Percentiles rank a stretch among this genome's conserved stretches.
These are phyloP conservation scores for Callimorpha dominula DNA, from an alignment of 2,888 invertebrate genomes.

Conservation along the genomic window DNA sequence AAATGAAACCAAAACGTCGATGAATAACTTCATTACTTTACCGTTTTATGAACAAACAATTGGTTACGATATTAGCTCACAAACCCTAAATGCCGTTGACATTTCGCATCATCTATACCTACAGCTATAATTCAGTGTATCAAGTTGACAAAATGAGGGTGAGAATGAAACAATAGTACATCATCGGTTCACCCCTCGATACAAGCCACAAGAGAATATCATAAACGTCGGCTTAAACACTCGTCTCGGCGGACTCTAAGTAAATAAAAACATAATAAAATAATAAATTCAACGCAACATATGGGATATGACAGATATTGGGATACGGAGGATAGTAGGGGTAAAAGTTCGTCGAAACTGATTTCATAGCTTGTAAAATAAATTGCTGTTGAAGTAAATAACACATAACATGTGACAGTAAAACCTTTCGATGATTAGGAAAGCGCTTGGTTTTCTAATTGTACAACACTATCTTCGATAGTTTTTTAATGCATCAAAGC, in stretches of 20 bases:
- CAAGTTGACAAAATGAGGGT: conserved; percentile 78
- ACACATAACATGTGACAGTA: background rate
- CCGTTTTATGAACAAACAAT: background rate
- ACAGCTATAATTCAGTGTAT: conserved; percentile 62
- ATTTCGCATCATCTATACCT: conserved; percentile 45
- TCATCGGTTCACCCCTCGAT: conserved; percentile 74
- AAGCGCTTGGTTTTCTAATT: background rate
- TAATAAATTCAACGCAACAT: conserved; percentile 84
- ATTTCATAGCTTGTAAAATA: background rate
- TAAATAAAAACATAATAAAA: conserved; percentile 86
- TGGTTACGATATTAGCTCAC: conserved; percentile 3
- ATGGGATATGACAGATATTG: conserved; percentile 70
- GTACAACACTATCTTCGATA: too few relatives aligned
- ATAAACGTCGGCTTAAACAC: conserved; percentile 86
- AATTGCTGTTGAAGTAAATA: background rate
- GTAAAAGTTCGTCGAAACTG: conserved; percentile 2
- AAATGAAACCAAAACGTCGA: background rate
- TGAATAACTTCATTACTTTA: conserved; percentile 4
- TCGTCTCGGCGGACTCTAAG: conserved; percentile 79
- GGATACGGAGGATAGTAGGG: conserved; percentile 50
- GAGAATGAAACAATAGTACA: conserved; percentile 80
- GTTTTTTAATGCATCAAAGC: too few relatives aligned
- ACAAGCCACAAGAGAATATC: conserved; percentile 84
- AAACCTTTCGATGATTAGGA: background rate
- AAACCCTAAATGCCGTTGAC: conserved; percentile 40